Conservation (phyloP, 2,888 invertebrate genomes). For the Brassicogethes aeneus region DNA sequence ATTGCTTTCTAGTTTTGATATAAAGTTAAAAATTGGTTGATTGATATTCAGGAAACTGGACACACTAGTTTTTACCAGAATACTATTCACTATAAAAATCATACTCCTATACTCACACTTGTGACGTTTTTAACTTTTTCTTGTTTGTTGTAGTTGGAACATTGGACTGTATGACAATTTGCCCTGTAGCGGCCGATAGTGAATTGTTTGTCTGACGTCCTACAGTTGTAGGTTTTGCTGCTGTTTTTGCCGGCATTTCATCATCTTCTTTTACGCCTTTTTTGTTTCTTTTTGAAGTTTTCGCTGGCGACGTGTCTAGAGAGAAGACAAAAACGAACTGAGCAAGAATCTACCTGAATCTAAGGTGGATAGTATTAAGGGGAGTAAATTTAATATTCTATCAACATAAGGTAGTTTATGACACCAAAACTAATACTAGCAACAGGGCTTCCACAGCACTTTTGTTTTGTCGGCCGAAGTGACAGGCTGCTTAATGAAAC, state of each 20-base stretch:
- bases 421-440: too few species aligned
- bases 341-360: too few species aligned
- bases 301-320: constrained; percentile 7
- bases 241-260: constrained; percentile 12
- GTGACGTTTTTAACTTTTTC: constrained; percentile 50
- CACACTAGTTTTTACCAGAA: neutral
- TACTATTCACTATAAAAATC: neutral
- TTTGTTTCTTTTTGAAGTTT: constrained; percentile 4
- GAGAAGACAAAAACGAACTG: constrained; percentile 2
- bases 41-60: too few species aligned
- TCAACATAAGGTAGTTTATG: too few species aligned
- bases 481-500: too few species aligned
- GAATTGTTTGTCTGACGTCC: constrained; percentile 84
- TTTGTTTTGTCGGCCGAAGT: too few species aligned
- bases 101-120: constrained; percentile 47
- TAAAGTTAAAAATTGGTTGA: too few species aligned
- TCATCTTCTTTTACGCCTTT: constrained; percentile 6
- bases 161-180: constrained; percentile 66
- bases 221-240: constrained; percentile 33
- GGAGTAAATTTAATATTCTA: too few species aligned
- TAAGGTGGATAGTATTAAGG: too few species aligned
- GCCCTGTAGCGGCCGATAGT: constrained; percentile 73
- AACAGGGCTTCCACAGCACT: too few species aligned
- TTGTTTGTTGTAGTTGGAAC: constrained; percentile 29
- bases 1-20: too few species aligned